These are phyloP conservation scores for Theropithecus gelada DNA, from an alignment of 2,113 vertebrate species.

Conservation along the genomic window DNA sequence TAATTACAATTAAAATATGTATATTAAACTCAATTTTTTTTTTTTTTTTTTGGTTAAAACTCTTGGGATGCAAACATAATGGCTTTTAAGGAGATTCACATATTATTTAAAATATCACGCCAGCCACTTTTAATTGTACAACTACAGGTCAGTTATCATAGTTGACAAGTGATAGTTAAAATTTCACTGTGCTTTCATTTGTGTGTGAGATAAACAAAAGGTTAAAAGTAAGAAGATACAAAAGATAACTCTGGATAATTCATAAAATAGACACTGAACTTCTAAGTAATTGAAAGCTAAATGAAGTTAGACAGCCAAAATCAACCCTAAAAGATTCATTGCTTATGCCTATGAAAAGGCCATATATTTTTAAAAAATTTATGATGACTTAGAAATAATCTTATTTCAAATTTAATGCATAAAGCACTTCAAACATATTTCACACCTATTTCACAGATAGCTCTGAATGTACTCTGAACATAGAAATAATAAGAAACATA, in stretches of 20 bases:
- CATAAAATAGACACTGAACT: not conserved
- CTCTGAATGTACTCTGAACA: not conserved
- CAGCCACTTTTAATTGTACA: not conserved
- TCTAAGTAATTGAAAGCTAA: not conserved
- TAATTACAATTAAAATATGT: not conserved
- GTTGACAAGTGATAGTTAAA: not conserved
- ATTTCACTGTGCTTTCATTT: not conserved
- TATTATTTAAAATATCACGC: not conserved
- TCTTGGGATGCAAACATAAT: not conserved
- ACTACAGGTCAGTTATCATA: not conserved
- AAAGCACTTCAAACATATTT: not conserved
- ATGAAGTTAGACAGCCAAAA: not conserved
- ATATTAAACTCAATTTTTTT: not conserved
- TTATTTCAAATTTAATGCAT: not conserved
- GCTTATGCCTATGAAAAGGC: not conserved
- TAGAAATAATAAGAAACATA: not conserved
- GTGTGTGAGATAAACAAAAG: not conserved
- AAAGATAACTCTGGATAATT: not conserved
- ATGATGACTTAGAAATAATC: not conserved
- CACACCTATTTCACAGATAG: not conserved
- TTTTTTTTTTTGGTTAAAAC: not conserved
- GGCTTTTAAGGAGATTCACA: not conserved
- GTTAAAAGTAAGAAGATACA: not conserved
- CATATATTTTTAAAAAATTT: not conserved
- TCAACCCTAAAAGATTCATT: not conserved